These are phyloP conservation scores for Chamaedrilus cognettii DNA, from an alignment of 2,888 invertebrate species.

Conservation along the genomic window DNA sequence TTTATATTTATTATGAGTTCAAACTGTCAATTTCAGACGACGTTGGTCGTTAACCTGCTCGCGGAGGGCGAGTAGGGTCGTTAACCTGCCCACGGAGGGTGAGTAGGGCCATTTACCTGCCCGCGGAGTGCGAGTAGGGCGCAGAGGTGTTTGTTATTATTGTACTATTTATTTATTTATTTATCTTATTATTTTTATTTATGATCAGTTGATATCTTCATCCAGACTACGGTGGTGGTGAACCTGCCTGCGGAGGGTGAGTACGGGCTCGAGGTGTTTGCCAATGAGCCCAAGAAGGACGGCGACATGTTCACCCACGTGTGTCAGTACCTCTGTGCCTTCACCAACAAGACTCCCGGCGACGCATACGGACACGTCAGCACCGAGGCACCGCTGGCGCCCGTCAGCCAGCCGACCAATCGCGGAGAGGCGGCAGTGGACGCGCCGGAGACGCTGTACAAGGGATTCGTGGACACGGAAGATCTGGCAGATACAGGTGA, in stretches of 20 bases:
- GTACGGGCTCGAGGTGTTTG: constrained; percentile 59
- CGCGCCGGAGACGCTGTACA: background rate
- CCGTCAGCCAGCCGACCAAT: background rate
- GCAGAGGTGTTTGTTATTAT: no score
- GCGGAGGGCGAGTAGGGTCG: no score
- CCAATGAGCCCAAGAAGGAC: constrained; percentile 58
- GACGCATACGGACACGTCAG: constrained; percentile 11
- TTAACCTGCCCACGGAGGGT: no score
- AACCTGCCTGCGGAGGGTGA: constrained; percentile 56
- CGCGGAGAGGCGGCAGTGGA: background rate
- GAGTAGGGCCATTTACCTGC: no score
- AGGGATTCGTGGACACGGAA: constrained; percentile 6
- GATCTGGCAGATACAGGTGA: background rate
- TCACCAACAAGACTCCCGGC: constrained; percentile 1
- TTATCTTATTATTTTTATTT: no score
- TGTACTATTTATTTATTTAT: no score
- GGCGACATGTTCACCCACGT: constrained; percentile 48
- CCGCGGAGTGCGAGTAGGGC: no score
- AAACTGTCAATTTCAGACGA: no score
- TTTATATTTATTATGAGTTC: no score
- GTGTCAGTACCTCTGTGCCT: constrained; percentile 29
- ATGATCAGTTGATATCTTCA: background rate
- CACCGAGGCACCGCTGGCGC: background rate
- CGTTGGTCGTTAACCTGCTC: no score
- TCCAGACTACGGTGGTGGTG: constrained; percentile 43